Evolutionary conservation across 2,113 vertebrate genomes (phyloP).

Genomic region (Pogonocichla stellata): DNA sequence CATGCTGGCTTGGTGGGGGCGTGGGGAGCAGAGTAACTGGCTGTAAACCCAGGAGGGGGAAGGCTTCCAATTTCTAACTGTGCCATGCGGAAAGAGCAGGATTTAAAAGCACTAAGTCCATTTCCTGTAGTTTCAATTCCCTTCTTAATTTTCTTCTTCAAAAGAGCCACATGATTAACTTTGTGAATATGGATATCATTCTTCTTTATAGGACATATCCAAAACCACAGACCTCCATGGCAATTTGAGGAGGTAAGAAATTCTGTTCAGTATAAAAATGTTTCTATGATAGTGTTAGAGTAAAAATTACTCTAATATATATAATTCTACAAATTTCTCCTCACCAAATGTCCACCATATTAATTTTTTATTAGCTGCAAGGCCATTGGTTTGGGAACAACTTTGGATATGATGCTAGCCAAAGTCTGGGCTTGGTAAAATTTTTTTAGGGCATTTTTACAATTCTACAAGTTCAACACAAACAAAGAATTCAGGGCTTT

Average conservation of each 20-base stretch:
- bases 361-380: not conserved
- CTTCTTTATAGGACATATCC: not conserved
- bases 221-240: not conserved
- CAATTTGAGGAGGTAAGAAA: not conserved
- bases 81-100: not conserved
- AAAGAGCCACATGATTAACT: not conserved
- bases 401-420: not conserved
- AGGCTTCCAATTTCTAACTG: not conserved
- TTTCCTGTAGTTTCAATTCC: not conserved
- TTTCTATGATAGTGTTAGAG: not conserved
- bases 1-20: not conserved
- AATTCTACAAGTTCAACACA: not conserved
- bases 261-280: not conserved
- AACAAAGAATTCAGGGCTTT: not conserved
- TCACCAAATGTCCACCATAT: not conserved
- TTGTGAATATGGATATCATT: not conserved
- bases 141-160: not conserved
- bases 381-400: not conserved
- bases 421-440: not conserved
- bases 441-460: not conserved
- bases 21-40: rapidly evolving
- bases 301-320: not conserved
- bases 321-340: not conserved
- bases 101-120: not conserved
- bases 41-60: not conserved